Conservation (phyloP, 2,113 vertebrate genomes). For the Gasterosteus nipponicus region DNA sequence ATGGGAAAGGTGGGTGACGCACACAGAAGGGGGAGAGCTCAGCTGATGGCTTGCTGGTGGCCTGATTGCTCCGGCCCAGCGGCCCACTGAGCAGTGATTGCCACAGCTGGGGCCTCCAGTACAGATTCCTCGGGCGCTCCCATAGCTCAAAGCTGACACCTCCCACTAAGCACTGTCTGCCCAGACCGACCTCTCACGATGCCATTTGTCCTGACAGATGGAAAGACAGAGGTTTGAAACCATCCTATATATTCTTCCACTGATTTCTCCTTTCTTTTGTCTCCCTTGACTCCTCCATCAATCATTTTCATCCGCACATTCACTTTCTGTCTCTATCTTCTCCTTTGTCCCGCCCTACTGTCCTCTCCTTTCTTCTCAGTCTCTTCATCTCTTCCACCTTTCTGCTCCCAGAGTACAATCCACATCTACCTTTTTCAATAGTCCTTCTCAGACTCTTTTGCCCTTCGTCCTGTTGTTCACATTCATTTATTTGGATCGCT, state of each 20-base stretch:
- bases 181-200: conserved; percentile 68
- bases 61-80: conserved; percentile 81
- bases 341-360: conserved; percentile 12
- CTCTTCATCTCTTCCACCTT: conserved; percentile 30
- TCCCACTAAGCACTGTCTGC: conserved; percentile 73
- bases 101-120: conserved; percentile 78
- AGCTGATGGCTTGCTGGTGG: conserved; percentile 81
- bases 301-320: conserved; percentile 60
- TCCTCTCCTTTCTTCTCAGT: conserved; percentile 14
- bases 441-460: conserved; percentile 19
- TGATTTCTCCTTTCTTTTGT: conserved; percentile 62
- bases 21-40: conserved; percentile 67
- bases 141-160: conserved; percentile 79
- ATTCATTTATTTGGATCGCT: conserved; percentile 81
- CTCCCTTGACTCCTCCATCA: conserved; percentile 67
- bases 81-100: conserved; percentile 82
- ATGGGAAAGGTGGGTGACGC: conserved; percentile 71
- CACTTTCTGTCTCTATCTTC: conserved; percentile 55
- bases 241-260: conserved; percentile 68
- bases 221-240: conserved; percentile 71
- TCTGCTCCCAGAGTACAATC: conserved; percentile 25
- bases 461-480: conserved; percentile 71
- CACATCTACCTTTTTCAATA: conserved; percentile 34
- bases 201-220: conserved; percentile 77
- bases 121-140: conserved; percentile 72